Percentiles rank a stretch among this genome's conserved stretches.
These are phyloP conservation scores for Oceanites oceanicus DNA, from an alignment of 2,113 vertebrate genomes.

Conservation along the genomic window DNA sequence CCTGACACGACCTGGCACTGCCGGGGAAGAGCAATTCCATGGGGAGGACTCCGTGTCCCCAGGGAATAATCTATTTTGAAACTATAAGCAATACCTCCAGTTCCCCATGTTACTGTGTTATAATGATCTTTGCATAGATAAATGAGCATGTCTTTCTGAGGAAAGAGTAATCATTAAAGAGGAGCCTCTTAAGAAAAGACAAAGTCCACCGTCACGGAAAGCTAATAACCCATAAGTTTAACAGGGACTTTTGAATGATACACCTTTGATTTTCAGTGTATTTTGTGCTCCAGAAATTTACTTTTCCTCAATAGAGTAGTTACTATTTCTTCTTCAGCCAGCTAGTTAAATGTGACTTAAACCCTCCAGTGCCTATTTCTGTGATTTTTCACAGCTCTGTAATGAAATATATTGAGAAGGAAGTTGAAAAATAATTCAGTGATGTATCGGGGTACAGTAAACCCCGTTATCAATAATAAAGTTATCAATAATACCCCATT, in stretches of 20 bases:
- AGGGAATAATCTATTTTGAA: background rate
- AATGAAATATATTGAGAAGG: background rate
- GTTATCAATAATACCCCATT: no score
- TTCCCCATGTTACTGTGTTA: background rate
- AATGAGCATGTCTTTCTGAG: background rate
- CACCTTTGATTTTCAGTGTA: background rate
- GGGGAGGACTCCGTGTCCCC: background rate
- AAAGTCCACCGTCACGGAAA: slow-evolving; percentile 46
- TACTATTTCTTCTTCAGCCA: background rate
- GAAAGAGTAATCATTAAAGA: slow-evolving; percentile 70
- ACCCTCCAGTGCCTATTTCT: background rate
- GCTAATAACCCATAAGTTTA: background rate
- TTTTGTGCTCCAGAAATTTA: background rate
- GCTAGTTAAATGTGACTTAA: background rate
- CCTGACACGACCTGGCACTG: background rate
- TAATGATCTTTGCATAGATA: background rate
- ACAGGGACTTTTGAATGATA: background rate
- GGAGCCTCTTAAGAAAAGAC: background rate
- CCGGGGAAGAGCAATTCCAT: rapidly evolving
- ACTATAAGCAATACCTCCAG: background rate
- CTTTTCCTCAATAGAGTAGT: background rate
- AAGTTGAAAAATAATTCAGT: background rate
- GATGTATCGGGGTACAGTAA: background rate
- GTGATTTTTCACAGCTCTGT: background rate
- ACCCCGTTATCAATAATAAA: background rate